Conservation (phyloP, 2,797 vertebrate species). For the Onychomys leucogaster region DNA sequence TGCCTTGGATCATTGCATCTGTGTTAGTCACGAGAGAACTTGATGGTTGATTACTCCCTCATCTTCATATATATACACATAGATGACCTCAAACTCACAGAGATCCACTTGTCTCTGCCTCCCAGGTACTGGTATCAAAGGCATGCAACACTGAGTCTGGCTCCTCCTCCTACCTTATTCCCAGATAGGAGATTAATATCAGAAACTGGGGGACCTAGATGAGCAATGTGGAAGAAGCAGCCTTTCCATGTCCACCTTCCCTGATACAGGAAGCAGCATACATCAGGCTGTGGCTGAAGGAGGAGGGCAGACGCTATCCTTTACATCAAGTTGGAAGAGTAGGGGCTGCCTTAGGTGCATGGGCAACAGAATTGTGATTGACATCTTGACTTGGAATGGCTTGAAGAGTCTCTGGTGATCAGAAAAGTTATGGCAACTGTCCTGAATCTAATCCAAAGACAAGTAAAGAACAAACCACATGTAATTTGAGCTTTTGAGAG, state of each 20-base stretch:
- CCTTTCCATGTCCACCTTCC: background rate
- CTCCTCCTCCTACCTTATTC: background rate
- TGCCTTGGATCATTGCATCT: background rate
- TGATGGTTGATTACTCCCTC: background rate
- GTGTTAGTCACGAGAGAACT: background rate
- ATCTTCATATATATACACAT: background rate
- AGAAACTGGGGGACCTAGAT: background rate
- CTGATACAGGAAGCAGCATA: background rate
- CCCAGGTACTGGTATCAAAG: background rate
- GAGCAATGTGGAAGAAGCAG: background rate
- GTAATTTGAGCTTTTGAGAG: background rate
- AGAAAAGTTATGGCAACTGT: background rate
- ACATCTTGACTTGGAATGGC: conserved; percentile 4
- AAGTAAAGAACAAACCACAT: background rate
- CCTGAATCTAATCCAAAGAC: conserved; percentile 36
- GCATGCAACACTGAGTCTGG: background rate
- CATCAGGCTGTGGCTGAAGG: background rate
- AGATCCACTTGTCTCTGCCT: background rate
- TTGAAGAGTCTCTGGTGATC: background rate
- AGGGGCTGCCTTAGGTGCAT: background rate
- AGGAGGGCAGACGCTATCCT: background rate
- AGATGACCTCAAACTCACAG: background rate
- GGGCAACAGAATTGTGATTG: conserved; percentile 2
- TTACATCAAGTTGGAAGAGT: background rate
- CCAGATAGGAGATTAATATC: background rate